Conservation (phyloP, 1,140 invertebrate genomes). For the Aleiodes sp. region DNA sequence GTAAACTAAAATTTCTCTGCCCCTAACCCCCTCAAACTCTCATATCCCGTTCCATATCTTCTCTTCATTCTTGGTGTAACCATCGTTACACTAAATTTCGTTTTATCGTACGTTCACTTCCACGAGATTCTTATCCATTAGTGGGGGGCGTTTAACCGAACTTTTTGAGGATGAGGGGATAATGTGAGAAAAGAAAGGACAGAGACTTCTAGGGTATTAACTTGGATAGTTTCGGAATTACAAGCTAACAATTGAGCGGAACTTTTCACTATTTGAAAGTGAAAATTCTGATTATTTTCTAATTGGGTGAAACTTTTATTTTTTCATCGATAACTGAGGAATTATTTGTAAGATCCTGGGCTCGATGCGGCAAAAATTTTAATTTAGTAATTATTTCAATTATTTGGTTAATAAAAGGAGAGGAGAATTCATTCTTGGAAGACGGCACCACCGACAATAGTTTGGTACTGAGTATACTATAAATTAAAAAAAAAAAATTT, state of each 20-base stretch:
- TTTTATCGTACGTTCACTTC: slow-evolving; percentile 31
- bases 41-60: neutral
- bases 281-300: no score
- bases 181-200: neutral
- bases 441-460: no score
- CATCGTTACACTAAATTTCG: slow-evolving; percentile 45
- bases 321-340: no score
- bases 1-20: slow-evolving; percentile 31
- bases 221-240: neutral
- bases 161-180: neutral
- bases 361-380: no score
- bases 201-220: neutral
- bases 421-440: no score
- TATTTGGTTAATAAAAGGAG: no score
- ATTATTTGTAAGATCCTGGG: no score
- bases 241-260: neutral
- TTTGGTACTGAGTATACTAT: no score
- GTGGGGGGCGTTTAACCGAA: slow-evolving; percentile 2
- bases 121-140: slow-evolving; percentile 29
- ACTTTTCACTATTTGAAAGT: neutral
- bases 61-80: neutral
- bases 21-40: neutral
- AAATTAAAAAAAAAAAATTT: no score
- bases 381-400: no score
- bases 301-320: neutral